Percentiles rank a stretch among this genome's conserved stretches.
Evolutionary conservation across 2,797 vertebrate genomes (phyloP).

Genomic region (Xiphophorus birchmanni): DNA sequence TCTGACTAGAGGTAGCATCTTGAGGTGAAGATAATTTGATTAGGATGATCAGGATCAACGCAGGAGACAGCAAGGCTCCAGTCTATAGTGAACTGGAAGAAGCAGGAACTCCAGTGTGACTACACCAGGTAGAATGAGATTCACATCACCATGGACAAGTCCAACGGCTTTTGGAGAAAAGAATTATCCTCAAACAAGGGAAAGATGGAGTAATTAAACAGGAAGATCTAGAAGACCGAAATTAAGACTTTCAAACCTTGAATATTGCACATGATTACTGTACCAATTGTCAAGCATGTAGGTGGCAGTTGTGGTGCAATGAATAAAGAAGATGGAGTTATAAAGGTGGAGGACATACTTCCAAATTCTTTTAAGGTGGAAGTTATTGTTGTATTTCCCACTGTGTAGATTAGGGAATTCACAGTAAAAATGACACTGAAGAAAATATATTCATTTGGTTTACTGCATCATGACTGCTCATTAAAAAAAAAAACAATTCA

Average conservation of each 20-base stretch:
- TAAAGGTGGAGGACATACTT: background rate
- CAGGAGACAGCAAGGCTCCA: background rate
- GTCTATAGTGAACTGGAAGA: background rate
- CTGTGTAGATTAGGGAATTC: background rate
- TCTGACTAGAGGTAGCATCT: background rate
- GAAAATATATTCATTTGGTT: background rate
- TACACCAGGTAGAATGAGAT: background rate
- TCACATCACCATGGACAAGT: background rate
- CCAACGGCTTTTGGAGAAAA: background rate
- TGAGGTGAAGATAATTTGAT: background rate
- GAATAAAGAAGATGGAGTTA: background rate
- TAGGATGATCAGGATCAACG: background rate
- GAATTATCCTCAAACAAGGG: background rate
- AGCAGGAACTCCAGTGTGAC: background rate
- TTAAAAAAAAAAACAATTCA: background rate
- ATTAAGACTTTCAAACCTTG: too few relatives aligned
- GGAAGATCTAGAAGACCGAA: too few relatives aligned
- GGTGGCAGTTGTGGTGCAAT: background rate
- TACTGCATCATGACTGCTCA: background rate
- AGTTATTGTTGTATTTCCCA: background rate
- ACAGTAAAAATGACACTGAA: background rate
- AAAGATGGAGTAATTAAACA: background rate
- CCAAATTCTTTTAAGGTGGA: background rate
- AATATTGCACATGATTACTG: too few relatives aligned
- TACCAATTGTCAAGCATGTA: too few relatives aligned